Percentiles rank a stretch among this genome's conserved stretches.
Evolutionary conservation across 2,888 invertebrate species (phyloP).

Genomic region (Conistra vaccinii): DNA sequence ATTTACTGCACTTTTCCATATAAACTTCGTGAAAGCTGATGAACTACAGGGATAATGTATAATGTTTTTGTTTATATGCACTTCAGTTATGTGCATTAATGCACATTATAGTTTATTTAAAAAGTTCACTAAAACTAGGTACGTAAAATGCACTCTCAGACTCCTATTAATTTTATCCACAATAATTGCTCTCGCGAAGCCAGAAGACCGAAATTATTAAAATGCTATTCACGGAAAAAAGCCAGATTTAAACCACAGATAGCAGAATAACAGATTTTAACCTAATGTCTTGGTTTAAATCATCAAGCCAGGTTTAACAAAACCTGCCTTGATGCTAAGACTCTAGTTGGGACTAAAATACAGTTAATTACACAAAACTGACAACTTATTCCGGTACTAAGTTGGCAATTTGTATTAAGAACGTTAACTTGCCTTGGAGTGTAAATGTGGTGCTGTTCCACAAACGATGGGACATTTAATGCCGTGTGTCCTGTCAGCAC

Average conservation of each 20-base stretch:
- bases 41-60: not conserved
- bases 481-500: too few species aligned
- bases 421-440: too few species aligned
- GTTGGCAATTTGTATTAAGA: too few species aligned
- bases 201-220: not conserved
- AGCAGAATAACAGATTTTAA: too few species aligned
- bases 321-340: not conserved
- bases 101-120: not conserved
- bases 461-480: too few species aligned
- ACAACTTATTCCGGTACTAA: too few species aligned
- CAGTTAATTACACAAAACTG: too few species aligned
- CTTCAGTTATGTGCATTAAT: too few species aligned
- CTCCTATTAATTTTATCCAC: not conserved
- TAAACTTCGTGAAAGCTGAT: slow-evolving; percentile 12
- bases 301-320: too few species aligned
- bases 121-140: not conserved
- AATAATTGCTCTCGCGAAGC: not conserved
- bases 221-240: not conserved
- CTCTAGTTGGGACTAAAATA: too few species aligned
- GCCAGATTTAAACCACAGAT: not conserved
- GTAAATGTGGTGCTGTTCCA: too few species aligned
- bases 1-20: slow-evolving; percentile 40
- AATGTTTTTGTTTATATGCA: not conserved
- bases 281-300: too few species aligned
- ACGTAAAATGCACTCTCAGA: not conserved